Evolutionary conservation across 2,888 invertebrate genomes (phyloP).

Genomic region (Mythimna vitellina): DNA sequence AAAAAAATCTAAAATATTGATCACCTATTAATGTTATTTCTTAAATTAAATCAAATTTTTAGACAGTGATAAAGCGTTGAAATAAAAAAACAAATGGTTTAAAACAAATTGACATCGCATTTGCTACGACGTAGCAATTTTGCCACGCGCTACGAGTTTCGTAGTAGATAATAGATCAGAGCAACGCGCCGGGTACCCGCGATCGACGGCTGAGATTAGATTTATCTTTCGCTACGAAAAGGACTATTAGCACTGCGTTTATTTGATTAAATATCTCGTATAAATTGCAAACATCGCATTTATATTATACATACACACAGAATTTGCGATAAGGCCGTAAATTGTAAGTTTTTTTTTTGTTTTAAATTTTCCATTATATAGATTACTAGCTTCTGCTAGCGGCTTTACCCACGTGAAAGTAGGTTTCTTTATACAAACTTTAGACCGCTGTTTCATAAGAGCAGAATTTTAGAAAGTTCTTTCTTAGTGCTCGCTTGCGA

Average conservation of each 20-base stretch:
- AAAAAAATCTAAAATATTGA: too few species aligned
- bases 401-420: too few species aligned
- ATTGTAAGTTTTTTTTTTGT: too few species aligned
- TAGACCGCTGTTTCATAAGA: too few species aligned
- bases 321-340: too few species aligned
- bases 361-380: too few species aligned
- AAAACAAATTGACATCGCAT: constrained; percentile 2
- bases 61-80: background rate
- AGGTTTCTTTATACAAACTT: too few species aligned
- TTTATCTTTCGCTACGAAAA: constrained; percentile 26
- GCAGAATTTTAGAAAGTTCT: too few species aligned
- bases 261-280: constrained; percentile 9
- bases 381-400: too few species aligned
- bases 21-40: background rate
- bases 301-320: too few species aligned
- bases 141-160: constrained; percentile 17
- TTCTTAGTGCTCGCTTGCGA: too few species aligned
- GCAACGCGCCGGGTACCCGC: constrained; percentile 17
- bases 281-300: background rate
- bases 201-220: constrained; percentile 19
- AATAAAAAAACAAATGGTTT: background rate
- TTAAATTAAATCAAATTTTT: background rate
- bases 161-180: constrained; percentile 29
- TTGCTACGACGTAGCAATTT: constrained; percentile 10
- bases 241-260: constrained; percentile 30